phyloP scores from a whole-genome alignment of 2,113 vertebrate species.

The Pollachius pollachius region DNA sequence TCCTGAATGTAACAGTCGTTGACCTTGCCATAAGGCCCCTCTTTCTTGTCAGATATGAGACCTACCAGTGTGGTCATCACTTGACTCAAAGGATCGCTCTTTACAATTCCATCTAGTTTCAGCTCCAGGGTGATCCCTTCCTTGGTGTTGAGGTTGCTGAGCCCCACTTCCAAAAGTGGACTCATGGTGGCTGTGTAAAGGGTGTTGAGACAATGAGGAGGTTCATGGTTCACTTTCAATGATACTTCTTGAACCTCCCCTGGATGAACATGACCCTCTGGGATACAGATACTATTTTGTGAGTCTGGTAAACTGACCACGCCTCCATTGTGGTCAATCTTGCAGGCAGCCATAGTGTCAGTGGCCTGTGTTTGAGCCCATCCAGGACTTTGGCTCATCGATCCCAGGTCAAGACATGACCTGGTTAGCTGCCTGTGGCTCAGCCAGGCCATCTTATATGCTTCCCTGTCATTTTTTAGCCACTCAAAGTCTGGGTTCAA shows the following conservation, averaged over 20 bases:
- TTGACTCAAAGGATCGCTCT: conserved; percentile 86
- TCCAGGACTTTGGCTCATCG: conserved; percentile 86
- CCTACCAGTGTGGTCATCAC: conserved; percentile 86
- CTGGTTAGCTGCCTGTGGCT: conserved; percentile 89
- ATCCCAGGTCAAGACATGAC: conserved; percentile 88
- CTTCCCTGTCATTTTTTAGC: conserved; percentile 88
- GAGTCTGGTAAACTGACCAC: conserved; percentile 85
- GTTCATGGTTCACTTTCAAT: conserved; percentile 84
- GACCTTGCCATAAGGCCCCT: conserved; percentile 86
- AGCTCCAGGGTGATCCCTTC: conserved; percentile 83
- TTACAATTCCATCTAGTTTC: conserved; percentile 85
- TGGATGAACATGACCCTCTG: conserved; percentile 81
- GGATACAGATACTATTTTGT: conserved; percentile 83
- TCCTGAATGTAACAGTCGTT: conserved; percentile 80
- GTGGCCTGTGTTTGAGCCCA: conserved; percentile 95
- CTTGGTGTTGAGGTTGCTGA: conserved; percentile 85
- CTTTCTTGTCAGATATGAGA: conserved; percentile 78
- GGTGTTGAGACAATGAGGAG: conserved; percentile 84
- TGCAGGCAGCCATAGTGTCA: conserved; percentile 79
- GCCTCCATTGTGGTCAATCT: conserved; percentile 82
- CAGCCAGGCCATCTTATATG: conserved; percentile 94
- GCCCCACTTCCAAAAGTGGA: conserved; percentile 84
- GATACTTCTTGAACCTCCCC: conserved; percentile 89
- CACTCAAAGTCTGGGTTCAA: conserved; percentile 78
- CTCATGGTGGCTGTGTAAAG: conserved; percentile 86